Percentiles rank a stretch among this genome's conserved stretches.
phyloP scores from a whole-genome alignment of 2,797 vertebrate species.

The Fistularia commersonii region DNA sequence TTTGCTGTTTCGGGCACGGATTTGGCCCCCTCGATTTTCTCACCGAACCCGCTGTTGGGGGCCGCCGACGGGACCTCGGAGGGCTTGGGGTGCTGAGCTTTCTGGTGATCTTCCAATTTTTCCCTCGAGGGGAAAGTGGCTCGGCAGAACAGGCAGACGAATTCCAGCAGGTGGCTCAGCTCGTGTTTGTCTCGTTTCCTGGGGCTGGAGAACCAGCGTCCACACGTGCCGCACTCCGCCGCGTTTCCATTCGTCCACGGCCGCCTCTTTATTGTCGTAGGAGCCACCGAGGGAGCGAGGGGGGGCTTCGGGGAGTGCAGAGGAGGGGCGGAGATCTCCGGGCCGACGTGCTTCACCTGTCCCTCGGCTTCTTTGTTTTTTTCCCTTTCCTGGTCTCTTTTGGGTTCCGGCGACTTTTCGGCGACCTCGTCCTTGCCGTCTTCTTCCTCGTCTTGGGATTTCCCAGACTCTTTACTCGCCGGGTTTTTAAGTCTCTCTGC shows the following conservation, averaged over 20 bases:
- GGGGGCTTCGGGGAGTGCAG: slow-evolving; percentile 58
- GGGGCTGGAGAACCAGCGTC: slow-evolving; percentile 82
- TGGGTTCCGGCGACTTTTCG: slow-evolving; percentile 30
- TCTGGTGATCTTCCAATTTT: slow-evolving; percentile 81
- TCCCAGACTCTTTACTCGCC: slow-evolving; percentile 61
- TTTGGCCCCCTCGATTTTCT: slow-evolving; percentile 52
- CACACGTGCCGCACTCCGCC: slow-evolving; percentile 82
- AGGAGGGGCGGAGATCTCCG: slow-evolving; percentile 43
- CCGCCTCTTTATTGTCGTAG: slow-evolving; percentile 65
- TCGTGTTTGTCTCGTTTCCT: slow-evolving; percentile 86
- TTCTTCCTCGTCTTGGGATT: slow-evolving; percentile 61
- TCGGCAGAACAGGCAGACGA: slow-evolving; percentile 76
- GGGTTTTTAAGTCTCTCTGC: slow-evolving; percentile 70
- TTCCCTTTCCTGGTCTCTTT: slow-evolving; percentile 22
- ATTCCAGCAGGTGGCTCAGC: slow-evolving; percentile 80
- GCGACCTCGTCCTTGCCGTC: slow-evolving; percentile 34
- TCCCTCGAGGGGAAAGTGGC: slow-evolving; percentile 76
- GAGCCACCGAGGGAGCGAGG: slow-evolving; percentile 61
- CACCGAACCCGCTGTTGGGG: slow-evolving; percentile 38
- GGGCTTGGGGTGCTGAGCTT: slow-evolving; percentile 73
- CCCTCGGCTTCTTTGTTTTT: slow-evolving; percentile 50
- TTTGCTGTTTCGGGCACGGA: slow-evolving; percentile 43
- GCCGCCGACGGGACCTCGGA: slow-evolving; percentile 47
- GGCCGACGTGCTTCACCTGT: slow-evolving; percentile 44
- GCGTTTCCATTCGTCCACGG: slow-evolving; percentile 75